phyloP scores from a whole-genome alignment of 2,797 vertebrate genomes.

The Florisuga fusca region DNA sequence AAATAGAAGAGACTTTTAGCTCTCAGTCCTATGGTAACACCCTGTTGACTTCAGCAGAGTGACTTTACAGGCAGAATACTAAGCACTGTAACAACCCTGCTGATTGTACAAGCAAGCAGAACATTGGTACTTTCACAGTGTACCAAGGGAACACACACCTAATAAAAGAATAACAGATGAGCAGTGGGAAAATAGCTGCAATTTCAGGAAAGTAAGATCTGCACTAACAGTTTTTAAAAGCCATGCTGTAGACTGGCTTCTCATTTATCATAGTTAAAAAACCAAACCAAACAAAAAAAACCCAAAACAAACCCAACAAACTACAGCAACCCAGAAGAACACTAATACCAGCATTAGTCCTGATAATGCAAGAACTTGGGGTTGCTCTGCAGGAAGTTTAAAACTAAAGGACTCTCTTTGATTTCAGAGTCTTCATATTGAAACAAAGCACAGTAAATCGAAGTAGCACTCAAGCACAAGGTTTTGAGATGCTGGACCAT shows the following conservation, averaged over 20 bases:
- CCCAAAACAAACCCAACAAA: too few relatives aligned
- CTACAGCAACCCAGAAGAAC: not conserved
- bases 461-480: not conserved
- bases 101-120: not conserved
- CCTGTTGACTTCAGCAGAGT: not conserved
- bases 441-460: not conserved
- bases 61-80: not conserved
- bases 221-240: not conserved
- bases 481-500: not conserved
- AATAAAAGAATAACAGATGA: conserved; percentile 4
- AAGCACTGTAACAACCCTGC: not conserved
- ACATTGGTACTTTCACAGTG: not conserved
- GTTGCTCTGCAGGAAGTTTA: not conserved
- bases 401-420: not conserved
- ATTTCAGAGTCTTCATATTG: not conserved
- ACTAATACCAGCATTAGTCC: not conserved
- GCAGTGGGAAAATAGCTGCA: not conserved
- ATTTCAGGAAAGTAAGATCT: not conserved
- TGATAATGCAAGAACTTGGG: not conserved
- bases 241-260: not conserved
- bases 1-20: not conserved
- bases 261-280: not conserved
- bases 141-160: not conserved
- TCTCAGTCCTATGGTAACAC: not conserved
- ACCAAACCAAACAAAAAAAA: not conserved